Conservation (phyloP, 2,113 vertebrate genomes). For the Onychostoma macrolepis region DNA sequence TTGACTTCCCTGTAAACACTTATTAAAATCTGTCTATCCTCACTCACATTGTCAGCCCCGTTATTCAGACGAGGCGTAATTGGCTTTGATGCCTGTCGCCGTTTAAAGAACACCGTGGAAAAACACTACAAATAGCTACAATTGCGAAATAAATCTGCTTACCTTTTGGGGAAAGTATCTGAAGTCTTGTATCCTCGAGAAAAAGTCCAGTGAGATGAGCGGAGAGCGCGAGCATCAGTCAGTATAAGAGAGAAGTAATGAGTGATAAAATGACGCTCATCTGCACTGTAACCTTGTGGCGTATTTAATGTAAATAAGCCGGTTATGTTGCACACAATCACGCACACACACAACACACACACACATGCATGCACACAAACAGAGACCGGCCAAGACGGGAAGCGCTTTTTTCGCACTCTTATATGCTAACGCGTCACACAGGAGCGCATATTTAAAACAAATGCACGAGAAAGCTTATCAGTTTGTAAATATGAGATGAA, state of each 20-base stretch:
- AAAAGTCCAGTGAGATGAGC: slow-evolving; percentile 87
- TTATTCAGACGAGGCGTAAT: slow-evolving; percentile 76
- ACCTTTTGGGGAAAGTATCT: slow-evolving; percentile 88
- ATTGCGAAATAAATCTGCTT: slow-evolving; percentile 80
- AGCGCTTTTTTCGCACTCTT: slow-evolving; percentile 85
- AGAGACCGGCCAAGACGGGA: slow-evolving; percentile 81
- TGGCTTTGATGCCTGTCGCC: slow-evolving; percentile 76
- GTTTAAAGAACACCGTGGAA: slow-evolving; percentile 54
- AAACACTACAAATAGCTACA: slow-evolving; percentile 56
- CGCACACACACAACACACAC: too few relatives aligned
- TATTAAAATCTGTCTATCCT: slow-evolving; percentile 79
- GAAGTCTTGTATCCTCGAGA: slow-evolving; percentile 78
- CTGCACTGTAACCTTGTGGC: slow-evolving; percentile 99
- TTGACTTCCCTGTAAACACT: slow-evolving; percentile 90
- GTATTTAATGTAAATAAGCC: slow-evolving; percentile 99
- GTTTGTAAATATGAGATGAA: slow-evolving; percentile 95
- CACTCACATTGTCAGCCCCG: slow-evolving; percentile 76
- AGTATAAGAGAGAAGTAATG: slow-evolving; percentile 94
- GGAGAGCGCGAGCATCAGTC: slow-evolving; percentile 86
- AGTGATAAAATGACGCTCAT: slow-evolving; percentile 99
- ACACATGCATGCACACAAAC: slow-evolving; percentile 84
- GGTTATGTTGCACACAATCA: slow-evolving; percentile 94
- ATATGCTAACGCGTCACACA: slow-evolving; percentile 88
- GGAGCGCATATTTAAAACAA: slow-evolving; percentile 88
- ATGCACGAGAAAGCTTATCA: slow-evolving; percentile 82